Conservation (phyloP, 2,888 invertebrate species). For the Sinelater perroti region DNA sequence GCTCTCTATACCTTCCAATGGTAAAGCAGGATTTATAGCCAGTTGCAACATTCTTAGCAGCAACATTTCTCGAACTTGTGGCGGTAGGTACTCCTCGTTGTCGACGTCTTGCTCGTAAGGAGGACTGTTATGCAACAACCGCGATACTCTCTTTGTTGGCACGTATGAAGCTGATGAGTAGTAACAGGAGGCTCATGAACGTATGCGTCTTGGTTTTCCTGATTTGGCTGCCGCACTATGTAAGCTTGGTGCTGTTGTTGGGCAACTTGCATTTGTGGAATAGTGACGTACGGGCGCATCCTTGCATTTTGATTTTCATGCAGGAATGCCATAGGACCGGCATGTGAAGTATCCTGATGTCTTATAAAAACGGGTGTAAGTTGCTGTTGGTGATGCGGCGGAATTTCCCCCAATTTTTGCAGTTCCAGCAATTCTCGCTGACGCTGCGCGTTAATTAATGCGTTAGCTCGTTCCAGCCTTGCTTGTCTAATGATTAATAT, state of each 20-base stretch:
- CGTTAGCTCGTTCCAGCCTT: slow-evolving; percentile 66
- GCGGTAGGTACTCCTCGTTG: slow-evolving; percentile 70
- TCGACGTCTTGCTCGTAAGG: slow-evolving; percentile 56
- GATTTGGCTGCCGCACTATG: slow-evolving; percentile 26
- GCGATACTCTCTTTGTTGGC: slow-evolving; percentile 54
- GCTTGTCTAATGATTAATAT: slow-evolving; percentile 72
- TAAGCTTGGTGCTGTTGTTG: slow-evolving; percentile 38
- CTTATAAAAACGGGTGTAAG: slow-evolving; percentile 16
- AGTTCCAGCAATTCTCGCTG: slow-evolving; percentile 20
- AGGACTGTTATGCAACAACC: slow-evolving; percentile 45
- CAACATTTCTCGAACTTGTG: slow-evolving; percentile 76
- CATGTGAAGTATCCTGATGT: slow-evolving; percentile 13
- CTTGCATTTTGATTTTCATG: slow-evolving; percentile 22
- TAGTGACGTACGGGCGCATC: not conserved
- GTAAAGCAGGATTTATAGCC: slow-evolving; percentile 72
- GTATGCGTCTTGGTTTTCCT: slow-evolving; percentile 16
- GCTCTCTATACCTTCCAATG: slow-evolving; percentile 46
- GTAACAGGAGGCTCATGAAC: slow-evolving; percentile 40
- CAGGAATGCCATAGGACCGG: slow-evolving; percentile 33
- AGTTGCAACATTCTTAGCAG: slow-evolving; percentile 76
- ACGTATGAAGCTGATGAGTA: slow-evolving; percentile 43
- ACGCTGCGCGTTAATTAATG: slow-evolving; percentile 55
- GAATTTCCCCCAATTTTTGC: not conserved
- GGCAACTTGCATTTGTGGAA: slow-evolving; percentile 18
- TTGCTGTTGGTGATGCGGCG: slow-evolving; percentile 6